Evolutionary conservation across 2,888 invertebrate species (phyloP).

Genomic region (Apodemia mormo): DNA sequence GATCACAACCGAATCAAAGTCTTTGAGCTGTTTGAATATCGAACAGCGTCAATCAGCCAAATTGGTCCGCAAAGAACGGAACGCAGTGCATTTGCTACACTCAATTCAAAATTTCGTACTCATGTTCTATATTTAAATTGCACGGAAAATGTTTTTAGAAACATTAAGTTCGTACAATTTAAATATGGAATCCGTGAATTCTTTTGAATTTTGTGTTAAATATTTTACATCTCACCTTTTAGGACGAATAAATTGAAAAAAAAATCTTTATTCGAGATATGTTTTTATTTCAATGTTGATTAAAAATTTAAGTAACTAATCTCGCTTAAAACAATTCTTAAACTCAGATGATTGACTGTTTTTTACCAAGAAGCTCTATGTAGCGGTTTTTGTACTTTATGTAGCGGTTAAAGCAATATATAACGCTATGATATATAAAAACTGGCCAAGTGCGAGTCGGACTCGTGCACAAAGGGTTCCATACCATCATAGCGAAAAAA

Average conservation of each 20-base stretch:
- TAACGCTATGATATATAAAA: no score
- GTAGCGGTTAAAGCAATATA: no score
- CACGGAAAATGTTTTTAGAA: constrained; percentile 13
- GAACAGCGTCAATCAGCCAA: constrained; percentile 76
- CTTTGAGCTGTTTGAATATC: constrained; percentile 75
- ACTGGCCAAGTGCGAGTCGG: no score
- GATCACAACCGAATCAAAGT: constrained; percentile 46
- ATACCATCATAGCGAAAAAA: no score
- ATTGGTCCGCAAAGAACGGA: constrained; percentile 72
- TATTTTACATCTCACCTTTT: constrained; percentile 10
- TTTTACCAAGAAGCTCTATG: not conserved
- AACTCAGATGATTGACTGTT: not conserved
- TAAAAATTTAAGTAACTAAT: not conserved
- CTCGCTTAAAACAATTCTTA: not conserved
- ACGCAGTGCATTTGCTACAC: constrained; percentile 45
- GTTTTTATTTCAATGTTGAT: not conserved
- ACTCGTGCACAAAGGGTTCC: no score
- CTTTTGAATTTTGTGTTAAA: constrained; percentile 13
- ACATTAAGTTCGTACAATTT: constrained; percentile 10
- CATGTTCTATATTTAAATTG: constrained; percentile 18
- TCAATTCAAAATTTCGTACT: constrained; percentile 60
- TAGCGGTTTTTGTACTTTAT: no score
- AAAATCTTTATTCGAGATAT: not conserved
- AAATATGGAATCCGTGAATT: constrained; percentile 13
- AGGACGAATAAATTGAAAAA: not conserved